Evolutionary conservation across 1,140 invertebrate species (phyloP), one percentile per base, ranked within the genome.

Genomic region (Procambarus clarkii): DNA sequence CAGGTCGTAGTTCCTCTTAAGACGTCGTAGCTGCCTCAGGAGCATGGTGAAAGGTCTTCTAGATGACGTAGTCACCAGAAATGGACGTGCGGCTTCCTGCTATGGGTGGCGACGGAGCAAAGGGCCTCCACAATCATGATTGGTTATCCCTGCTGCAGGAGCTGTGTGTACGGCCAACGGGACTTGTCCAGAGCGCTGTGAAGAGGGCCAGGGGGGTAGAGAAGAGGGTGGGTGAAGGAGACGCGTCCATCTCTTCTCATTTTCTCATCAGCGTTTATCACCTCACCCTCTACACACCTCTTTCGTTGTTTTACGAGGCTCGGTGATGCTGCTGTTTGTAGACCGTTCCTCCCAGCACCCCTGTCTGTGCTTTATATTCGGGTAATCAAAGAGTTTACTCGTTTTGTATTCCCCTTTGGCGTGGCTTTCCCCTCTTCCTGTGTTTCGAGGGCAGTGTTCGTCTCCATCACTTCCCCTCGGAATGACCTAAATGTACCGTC

Each of bases 401-500:
- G 60, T 64, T 64, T 15, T 9, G 60, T 8, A 18, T 48, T 48
- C 45, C 78, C 78, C 78, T 48, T 50, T 46, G 45, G 34, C 76
- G 13, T 77, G 9, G 34, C 50, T 83, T 69, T 69, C 54, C 81
- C 81, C 81, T 83, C 81, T 45, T 83, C 21, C 58, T 69, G 81
- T 69, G 45, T 83, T 83, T 58, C n/a, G 60, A 82, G 81, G 60
- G 58, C 34, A 24, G 58, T 18, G 81, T 69, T 45, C 58, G 81
- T 83, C 81, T 69, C 81, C 60, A 83, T 83, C 58, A 45, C 34
- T 69, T 69, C 81, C 81, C 81, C 81, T 83, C 34, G n/a, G 54
- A 83, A 83, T 69, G 81, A 50, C 81, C 81, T 64, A 69, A 69
- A 45, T 45, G 81, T 69, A 64, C 81, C 81, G 69, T 69, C 4